Evolutionary conservation across 1,140 invertebrate genomes (phyloP).

Genomic region (Tetramorium alpestre): DNA sequence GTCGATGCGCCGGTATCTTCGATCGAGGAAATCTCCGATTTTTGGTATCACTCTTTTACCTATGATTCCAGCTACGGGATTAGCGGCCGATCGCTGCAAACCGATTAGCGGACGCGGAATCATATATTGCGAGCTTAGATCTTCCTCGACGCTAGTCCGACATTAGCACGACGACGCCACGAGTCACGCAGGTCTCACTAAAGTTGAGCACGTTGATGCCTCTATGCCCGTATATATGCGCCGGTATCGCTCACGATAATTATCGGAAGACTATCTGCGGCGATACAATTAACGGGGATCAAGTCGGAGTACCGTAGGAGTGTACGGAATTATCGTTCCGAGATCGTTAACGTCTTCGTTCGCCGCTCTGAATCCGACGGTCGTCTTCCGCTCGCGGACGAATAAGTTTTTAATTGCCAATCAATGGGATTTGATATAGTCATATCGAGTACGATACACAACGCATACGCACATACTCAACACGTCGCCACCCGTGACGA

Average conservation of each 20-base stretch:
- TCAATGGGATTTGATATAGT: constrained; percentile 54
- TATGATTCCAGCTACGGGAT: background rate
- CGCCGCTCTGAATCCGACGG: constrained; percentile 7
- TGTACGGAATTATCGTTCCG: background rate
- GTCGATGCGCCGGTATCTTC: background rate
- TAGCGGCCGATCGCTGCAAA: background rate
- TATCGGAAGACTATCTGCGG: background rate
- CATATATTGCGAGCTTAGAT: constrained; percentile 30
- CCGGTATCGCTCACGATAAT: background rate
- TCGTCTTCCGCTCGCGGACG: background rate
- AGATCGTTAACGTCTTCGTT: constrained; percentile 30
- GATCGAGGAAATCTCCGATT: constrained; percentile 33
- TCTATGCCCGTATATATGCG: background rate
- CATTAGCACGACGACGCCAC: background rate
- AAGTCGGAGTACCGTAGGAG: background rate
- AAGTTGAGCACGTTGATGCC: too few species aligned
- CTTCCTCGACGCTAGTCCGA: background rate
- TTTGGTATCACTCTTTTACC: constrained; percentile 27
- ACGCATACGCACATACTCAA: constrained; percentile 8
- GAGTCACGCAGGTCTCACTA: background rate
- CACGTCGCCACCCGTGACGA: background rate
- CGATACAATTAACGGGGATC: background rate
- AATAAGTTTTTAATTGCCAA: constrained; percentile 13
- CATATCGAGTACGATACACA: constrained; percentile 13
- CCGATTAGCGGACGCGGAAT: background rate